Percentiles rank a stretch among this genome's conserved stretches.
phyloP scores from a whole-genome alignment of 2,113 vertebrate species.

The Prunella himalayana region DNA sequence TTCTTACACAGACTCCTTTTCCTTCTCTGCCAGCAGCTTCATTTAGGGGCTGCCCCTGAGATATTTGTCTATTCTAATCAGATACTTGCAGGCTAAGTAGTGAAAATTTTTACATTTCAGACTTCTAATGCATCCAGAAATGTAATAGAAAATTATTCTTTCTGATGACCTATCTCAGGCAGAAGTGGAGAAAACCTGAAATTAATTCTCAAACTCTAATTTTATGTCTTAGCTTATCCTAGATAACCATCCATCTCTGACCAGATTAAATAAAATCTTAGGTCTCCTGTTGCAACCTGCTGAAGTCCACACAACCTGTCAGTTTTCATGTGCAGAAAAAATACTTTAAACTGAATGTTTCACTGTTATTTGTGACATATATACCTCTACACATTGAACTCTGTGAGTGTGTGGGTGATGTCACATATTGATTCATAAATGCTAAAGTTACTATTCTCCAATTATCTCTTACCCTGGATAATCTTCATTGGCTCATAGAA shows the following conservation, averaged over 20 bases:
- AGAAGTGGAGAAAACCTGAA: background rate
- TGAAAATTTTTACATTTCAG: background rate
- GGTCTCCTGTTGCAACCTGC: background rate
- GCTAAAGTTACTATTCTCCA: background rate
- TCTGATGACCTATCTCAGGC: background rate
- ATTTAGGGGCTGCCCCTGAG: background rate
- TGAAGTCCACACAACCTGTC: background rate
- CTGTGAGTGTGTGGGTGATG: background rate
- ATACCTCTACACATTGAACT: background rate
- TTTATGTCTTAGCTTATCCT: background rate
- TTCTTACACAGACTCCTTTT: background rate
- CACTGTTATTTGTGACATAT: background rate
- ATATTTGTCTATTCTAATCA: background rate
- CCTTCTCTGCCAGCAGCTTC: background rate
- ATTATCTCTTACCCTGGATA: background rate
- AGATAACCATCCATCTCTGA: background rate
- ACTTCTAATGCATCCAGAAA: background rate
- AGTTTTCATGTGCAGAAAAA: background rate
- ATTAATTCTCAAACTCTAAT: background rate
- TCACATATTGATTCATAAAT: background rate
- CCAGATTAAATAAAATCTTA: background rate
- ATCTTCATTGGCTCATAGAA: background rate
- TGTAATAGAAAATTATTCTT: background rate
- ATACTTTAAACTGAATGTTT: background rate
- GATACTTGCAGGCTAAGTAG: background rate